Evolutionary conservation across 2,888 invertebrate genomes (phyloP).

Genomic region (Anodontia alba): DNA sequence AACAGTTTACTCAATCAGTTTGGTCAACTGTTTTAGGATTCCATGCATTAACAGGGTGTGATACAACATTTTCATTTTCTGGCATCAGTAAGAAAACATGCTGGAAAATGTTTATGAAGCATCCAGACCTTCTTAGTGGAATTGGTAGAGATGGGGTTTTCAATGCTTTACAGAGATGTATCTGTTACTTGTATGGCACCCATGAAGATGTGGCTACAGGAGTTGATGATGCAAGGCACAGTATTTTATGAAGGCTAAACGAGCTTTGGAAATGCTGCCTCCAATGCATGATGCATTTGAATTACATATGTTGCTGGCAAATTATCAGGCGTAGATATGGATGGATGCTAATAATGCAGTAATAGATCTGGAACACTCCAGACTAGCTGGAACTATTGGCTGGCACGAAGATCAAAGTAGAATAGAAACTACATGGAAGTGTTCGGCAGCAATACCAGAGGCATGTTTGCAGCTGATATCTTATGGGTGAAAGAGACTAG

Average conservation of each 20-base stretch:
- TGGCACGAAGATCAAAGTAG: slow-evolving; percentile 17
- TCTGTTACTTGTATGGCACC: slow-evolving; percentile 21
- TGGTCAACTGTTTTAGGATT: not conserved
- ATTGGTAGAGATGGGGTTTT: slow-evolving; percentile 27
- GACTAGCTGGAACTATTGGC: slow-evolving; percentile 17
- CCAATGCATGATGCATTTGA: slow-evolving; percentile 42
- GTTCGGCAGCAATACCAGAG: slow-evolving; percentile 34
- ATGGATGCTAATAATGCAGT: slow-evolving; percentile 19
- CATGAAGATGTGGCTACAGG: slow-evolving; percentile 2
- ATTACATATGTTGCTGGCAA: slow-evolving; percentile 29
- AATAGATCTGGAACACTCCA: not conserved
- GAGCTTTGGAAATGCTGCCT: not conserved
- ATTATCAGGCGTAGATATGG: slow-evolving; percentile 49
- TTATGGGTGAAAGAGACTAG: too few species aligned
- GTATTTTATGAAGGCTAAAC: not conserved
- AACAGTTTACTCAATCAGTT: not conserved
- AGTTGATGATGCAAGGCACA: too few species aligned
- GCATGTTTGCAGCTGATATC: slow-evolving; percentile 15
- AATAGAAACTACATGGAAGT: slow-evolving; percentile 34
- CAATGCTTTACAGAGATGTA: not conserved
- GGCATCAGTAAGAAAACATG: slow-evolving; percentile 46
- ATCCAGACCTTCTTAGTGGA: not conserved
- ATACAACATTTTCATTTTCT: slow-evolving; percentile 28
- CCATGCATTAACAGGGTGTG: slow-evolving; percentile 36
- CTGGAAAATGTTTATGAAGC: slow-evolving; percentile 29